Conservation (phyloP, 2,113 vertebrate species). For the Alligator mississippiensis region DNA sequence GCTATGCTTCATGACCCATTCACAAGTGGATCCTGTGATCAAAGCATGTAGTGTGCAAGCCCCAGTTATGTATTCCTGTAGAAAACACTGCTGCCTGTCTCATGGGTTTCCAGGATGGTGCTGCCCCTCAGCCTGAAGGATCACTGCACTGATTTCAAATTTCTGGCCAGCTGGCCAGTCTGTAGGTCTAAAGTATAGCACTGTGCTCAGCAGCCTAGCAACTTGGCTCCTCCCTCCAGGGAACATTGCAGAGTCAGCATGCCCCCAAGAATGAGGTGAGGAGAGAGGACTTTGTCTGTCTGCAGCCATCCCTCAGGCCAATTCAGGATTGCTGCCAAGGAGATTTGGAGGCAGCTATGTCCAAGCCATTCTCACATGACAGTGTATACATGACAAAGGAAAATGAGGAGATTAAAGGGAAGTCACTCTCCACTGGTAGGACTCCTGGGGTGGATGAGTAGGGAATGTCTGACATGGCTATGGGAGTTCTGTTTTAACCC, state of each 20-base stretch:
- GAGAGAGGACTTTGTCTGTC: neutral
- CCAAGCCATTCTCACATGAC: neutral
- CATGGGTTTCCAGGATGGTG: neutral
- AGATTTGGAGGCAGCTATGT: neutral
- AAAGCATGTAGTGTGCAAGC: rapidly evolving
- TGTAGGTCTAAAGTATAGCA: neutral
- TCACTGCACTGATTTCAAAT: neutral
- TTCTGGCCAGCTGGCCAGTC: neutral
- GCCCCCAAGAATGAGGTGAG: neutral
- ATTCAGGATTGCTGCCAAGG: neutral
- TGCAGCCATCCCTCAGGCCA: neutral
- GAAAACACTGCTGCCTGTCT: rapidly evolving
- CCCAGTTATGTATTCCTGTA: neutral
- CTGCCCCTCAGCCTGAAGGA: neutral
- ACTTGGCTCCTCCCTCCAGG: neutral
- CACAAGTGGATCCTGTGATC: neutral
- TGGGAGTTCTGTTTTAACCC: neutral
- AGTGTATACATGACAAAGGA: neutral
- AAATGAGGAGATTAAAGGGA: neutral
- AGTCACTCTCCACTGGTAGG: neutral
- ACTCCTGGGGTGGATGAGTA: neutral
- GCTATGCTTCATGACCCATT: neutral
- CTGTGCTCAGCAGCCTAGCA: neutral
- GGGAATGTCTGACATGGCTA: neutral
- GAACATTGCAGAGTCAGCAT: neutral